A percentile compares a stretch with the other conserved stretches of the same genome.
Conservation (phyloP, 2,888 invertebrate genomes). For the Drosophila borealis region DNA sequence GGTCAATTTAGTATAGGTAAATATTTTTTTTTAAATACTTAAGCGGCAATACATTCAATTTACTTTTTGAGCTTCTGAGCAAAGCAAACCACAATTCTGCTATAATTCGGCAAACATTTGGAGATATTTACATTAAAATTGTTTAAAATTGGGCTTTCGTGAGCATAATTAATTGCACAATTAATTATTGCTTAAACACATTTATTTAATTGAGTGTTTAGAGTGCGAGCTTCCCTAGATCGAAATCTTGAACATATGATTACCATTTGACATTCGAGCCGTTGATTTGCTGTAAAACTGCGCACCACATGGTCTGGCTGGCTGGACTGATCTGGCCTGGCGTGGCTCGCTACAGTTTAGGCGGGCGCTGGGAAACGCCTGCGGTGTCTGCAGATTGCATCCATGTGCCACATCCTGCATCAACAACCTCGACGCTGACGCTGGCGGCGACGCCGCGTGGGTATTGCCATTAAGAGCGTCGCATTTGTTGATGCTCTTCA, state of each 20-base stretch:
- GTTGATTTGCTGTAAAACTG: conserved; percentile 37
- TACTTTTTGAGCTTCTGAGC: too few relatives aligned
- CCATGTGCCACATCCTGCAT: conserved; percentile 82
- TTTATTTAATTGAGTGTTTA: conserved; percentile 3
- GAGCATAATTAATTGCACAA: not conserved
- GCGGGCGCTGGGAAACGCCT: conserved; percentile 71
- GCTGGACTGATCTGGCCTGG: not conserved
- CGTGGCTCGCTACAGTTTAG: conserved; percentile 63
- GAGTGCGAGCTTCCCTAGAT: conserved; percentile 1
- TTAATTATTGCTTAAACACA: not conserved
- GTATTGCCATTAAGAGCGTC: conserved; percentile 53
- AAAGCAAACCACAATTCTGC: too few relatives aligned
- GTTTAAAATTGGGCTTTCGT: not conserved
- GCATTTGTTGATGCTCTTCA: conserved; percentile 48
- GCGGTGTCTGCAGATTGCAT: conserved; percentile 79
- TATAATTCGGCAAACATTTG: too few relatives aligned
- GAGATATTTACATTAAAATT: not conserved
- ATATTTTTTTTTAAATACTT: too few relatives aligned
- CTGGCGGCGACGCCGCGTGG: conserved; percentile 60
- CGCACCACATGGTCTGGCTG: conserved; percentile 44
- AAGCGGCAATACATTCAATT: too few relatives aligned
- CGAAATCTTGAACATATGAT: conserved; percentile 44
- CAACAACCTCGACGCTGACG: conserved; percentile 23
- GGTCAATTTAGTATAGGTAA: too few relatives aligned
- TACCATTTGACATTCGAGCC: conserved; percentile 54